Conservation (phyloP, 2,888 invertebrate genomes). For the Leptothorax acervorum region DNA sequence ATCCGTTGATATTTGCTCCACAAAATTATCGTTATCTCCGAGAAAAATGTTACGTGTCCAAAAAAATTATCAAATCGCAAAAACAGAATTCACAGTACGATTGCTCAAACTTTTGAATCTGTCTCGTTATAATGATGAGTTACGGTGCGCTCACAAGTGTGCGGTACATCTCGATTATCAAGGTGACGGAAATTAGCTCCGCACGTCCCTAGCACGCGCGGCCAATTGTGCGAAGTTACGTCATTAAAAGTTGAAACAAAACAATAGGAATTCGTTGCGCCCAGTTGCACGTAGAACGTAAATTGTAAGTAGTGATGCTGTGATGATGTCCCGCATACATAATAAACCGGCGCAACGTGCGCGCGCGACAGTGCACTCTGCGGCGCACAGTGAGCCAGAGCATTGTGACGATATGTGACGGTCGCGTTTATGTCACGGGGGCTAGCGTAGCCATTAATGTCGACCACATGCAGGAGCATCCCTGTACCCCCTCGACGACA, state of each 20-base stretch:
- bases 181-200: background rate
- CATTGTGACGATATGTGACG: slow-evolving; percentile 57
- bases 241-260: slow-evolving; percentile 29
- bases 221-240: background rate
- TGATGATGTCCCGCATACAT: slow-evolving; percentile 35
- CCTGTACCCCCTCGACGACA: slow-evolving; percentile 68
- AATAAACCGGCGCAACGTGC: slow-evolving; percentile 29
- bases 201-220: background rate
- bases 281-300: slow-evolving; percentile 5
- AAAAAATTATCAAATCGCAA: background rate
- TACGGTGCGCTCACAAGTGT: no score
- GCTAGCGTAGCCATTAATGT: slow-evolving; percentile 78
- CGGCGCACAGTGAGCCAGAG: slow-evolving; percentile 51
- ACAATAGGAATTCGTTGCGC: background rate
- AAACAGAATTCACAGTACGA: background rate
- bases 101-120: background rate
- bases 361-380: slow-evolving; percentile 17
- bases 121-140: background rate
- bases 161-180: background rate
- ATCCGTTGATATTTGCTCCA: no score
- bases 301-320: slow-evolving; percentile 42
- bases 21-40: background rate
- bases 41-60: background rate
- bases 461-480: slow-evolving; percentile 76
- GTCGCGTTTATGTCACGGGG: slow-evolving; percentile 47